Conservation (phyloP, 30 jellyfish, hydroid and myxozoan genomes). For the Chrysaora quinquecirrha region DNA sequence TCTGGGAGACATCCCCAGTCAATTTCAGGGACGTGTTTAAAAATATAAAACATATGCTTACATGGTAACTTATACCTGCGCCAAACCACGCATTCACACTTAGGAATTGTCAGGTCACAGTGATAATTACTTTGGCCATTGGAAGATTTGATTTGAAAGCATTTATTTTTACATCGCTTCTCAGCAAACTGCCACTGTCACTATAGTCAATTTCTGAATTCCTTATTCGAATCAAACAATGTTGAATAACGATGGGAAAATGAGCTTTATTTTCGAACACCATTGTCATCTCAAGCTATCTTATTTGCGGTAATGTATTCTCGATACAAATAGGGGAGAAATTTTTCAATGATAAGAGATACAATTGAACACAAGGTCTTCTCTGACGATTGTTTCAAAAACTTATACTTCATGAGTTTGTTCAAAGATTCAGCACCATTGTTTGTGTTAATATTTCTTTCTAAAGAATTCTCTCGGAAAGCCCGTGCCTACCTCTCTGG, state of each 20-base stretch:
- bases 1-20: too few species aligned
- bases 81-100: too few species aligned
- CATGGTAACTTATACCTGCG: too few species aligned
- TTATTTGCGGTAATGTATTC: conserved; percentile 31
- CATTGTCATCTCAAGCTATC: conserved; percentile 8
- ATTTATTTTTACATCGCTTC: too few species aligned
- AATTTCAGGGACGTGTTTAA: too few species aligned
- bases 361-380: conserved; percentile 29
- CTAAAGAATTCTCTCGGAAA: conserved; percentile 17
- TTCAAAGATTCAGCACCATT: conserved; percentile 41
- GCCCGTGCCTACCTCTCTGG: conserved; percentile 38
- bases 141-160: too few species aligned
- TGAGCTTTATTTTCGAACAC: conserved; percentile 12
- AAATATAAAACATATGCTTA: too few species aligned
- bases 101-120: too few species aligned
- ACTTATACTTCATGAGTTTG: conserved; percentile 23
- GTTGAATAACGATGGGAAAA: conserved; percentile 24
- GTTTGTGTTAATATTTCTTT: conserved; percentile 30
- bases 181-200: too few species aligned
- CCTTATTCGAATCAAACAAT: conserved; percentile 33
- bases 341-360: conserved; percentile 6
- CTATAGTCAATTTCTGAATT: too few species aligned
- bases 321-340: conserved; percentile 22
- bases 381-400: conserved; percentile 23
- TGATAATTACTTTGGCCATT: too few species aligned